phyloP scores from a whole-genome alignment of 2,797 vertebrate species.

The Leucoraja ocellata region DNA sequence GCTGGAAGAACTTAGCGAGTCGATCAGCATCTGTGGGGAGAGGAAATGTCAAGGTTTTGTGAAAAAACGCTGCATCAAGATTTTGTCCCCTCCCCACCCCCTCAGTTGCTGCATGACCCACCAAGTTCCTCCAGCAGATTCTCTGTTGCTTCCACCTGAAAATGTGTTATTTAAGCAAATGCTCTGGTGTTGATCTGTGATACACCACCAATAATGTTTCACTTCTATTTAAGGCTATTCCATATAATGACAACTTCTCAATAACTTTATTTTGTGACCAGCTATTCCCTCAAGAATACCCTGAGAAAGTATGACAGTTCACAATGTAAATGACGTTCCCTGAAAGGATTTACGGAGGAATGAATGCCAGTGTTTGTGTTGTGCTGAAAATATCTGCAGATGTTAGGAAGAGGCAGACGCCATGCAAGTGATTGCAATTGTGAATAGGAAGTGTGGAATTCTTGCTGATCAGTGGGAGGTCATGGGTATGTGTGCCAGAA shows the following conservation, averaged over 20 bases:
- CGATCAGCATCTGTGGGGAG: too few species aligned
- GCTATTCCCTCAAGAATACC: too few species aligned
- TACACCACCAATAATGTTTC: neutral
- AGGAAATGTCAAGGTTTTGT: too few species aligned
- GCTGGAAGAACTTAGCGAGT: too few species aligned
- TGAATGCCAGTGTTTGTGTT: neutral
- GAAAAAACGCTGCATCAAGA: too few species aligned
- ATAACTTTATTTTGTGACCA: neutral
- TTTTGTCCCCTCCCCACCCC: too few species aligned
- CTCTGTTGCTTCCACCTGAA: neutral
- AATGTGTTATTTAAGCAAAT: neutral
- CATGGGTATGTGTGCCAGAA: neutral
- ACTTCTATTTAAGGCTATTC: neutral
- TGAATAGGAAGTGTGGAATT: neutral
- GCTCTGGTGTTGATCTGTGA: neutral
- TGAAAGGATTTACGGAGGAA: neutral
- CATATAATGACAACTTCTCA: neutral
- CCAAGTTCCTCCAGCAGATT: too few species aligned
- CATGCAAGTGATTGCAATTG: neutral
- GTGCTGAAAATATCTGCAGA: neutral
- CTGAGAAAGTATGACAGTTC: neutral
- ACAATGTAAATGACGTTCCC: neutral
- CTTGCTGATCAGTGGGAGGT: neutral
- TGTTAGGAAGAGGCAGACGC: neutral
- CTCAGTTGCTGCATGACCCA: too few species aligned